Evolutionary conservation across 2,888 invertebrate genomes (phyloP).

Genomic region (Tiliacea citrago): DNA sequence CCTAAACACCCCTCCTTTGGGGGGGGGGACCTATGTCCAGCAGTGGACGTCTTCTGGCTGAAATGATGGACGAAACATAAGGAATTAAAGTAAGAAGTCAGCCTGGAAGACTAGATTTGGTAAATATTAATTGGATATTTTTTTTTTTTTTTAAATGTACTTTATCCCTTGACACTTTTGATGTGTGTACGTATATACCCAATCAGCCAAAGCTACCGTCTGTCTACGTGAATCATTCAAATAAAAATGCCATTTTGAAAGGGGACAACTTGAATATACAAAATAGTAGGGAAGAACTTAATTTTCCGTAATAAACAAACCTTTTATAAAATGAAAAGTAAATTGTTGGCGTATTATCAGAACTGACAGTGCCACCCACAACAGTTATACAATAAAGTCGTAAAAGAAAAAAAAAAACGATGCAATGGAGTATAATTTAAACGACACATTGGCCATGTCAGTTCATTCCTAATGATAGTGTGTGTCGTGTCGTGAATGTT

Average conservation of each 20-base stretch:
- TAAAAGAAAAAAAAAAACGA: background rate
- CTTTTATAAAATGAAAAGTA: no score
- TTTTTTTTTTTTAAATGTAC: no score
- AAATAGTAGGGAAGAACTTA: background rate
- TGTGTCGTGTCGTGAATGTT: background rate
- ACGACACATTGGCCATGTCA: background rate
- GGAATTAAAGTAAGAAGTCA: no score
- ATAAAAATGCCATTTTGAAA: conserved; percentile 56
- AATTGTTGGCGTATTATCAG: background rate
- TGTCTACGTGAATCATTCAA: conserved; percentile 27
- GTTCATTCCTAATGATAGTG: background rate
- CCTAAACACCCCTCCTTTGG: no score
- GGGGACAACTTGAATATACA: conserved; percentile 58
- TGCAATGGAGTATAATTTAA: background rate
- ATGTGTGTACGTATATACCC: conserved; percentile 67
- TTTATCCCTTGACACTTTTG: no score
- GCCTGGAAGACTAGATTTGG: no score
- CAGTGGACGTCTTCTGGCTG: no score
- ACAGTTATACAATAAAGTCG: no score
- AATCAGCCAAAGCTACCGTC: conserved; percentile 81
- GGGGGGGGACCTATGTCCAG: no score
- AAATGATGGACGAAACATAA: no score
- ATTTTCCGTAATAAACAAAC: background rate
- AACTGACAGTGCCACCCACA: no score
- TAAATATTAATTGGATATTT: no score